Evolutionary conservation across 2,797 vertebrate genomes (phyloP), one percentile per base, ranked within the genome.

Genomic region (Phylloscopus collybita): DNA sequence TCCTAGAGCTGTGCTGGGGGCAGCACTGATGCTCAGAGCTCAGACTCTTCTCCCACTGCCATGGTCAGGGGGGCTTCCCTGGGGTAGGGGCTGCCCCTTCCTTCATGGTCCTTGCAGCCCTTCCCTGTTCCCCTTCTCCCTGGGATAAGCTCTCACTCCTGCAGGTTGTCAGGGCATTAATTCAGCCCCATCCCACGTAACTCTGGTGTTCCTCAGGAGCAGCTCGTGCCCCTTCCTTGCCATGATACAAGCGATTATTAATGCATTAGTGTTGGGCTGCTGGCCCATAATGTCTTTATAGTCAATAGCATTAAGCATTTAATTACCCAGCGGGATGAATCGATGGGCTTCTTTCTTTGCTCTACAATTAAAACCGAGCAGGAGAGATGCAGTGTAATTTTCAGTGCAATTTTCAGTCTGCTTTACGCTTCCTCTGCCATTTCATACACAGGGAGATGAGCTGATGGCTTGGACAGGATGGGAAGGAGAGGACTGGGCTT

Each of bases 221-320:
- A 88, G 69, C 54, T 64, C 1, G 0, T 64, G 93, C 34, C 53
- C 61, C 80, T 85, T 92, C 26, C 67, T 73, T 5, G 5, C 74
- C 65, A 49, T 25, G 71, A 67, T 90, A 65, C 10, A 75, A 84
- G 72, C 0, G 10, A 88, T 96, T 92, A 92, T 87, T 94, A 89
- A 93, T 91, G 74, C 64, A 47, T 93, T 84, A 95, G 78, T 61
- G 86, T 91, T 91, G 86, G 53, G 42, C 80, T 86, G 90, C 80
- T 92, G 90, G 90, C 84, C 78, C 38, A 20, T 91, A 89, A 95
- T 74, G 74, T 92, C 88, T 85, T 92, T 80, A 92, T 53, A 78
- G 90, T 90, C 94, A 87, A 94, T 67, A 85, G 93, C 64, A 82
- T 80, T 85, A 96, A 91, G 89, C 75, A 71, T 90, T 95, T 96